Evolutionary conservation across 2,888 invertebrate species (phyloP), one percentile per base, ranked within the genome.

Genomic region (Polydrusus pterygomalis): DNA sequence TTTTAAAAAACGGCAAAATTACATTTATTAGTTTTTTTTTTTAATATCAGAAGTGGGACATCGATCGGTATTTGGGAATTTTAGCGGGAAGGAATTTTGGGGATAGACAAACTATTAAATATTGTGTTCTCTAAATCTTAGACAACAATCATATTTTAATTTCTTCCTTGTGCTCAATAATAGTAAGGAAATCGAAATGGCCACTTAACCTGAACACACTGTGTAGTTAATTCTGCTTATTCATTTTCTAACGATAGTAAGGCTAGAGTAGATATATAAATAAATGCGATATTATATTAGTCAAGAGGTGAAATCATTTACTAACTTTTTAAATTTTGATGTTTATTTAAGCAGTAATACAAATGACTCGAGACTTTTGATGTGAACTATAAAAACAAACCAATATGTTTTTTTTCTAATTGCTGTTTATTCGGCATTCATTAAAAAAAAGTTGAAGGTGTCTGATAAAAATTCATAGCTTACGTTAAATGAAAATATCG

Each of bases 341-440:
- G 54, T 54, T 54, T 54, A 54, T 54, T 54, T 54, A 30, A 54
- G 30, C 10, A n/a, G 25, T 3, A 54, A 54, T 54, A 54, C 6
- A 54, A 54, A 54, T 54, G 20, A 17, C 30, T 54, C 5, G n/a
- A 2, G 54, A 30, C 30, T 30, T 30, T 25, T 54, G 54, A 54
- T 54, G 25, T 54, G 54, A 54, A 54, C 30, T 54, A 54, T 54
- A 2, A 25, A 54, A 54, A 54, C 54, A 54, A 54, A 54, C 54
- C 6, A 30, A 30, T 13, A 25, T 25, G n/a, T 30, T 30, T 25
- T 54, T 54, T 54, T 54, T 54, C 20, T 7, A 20, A n/a, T 54
- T 54, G 13, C n/a, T 25, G 30, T 54, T 54, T 54, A 30, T 54
- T 54, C 25, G 54, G 25, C 54, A 54, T 54, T n/a, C n/a, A 54